Conservation (phyloP, 2,888 invertebrate genomes). For the Leptarthrus brevirostris region DNA sequence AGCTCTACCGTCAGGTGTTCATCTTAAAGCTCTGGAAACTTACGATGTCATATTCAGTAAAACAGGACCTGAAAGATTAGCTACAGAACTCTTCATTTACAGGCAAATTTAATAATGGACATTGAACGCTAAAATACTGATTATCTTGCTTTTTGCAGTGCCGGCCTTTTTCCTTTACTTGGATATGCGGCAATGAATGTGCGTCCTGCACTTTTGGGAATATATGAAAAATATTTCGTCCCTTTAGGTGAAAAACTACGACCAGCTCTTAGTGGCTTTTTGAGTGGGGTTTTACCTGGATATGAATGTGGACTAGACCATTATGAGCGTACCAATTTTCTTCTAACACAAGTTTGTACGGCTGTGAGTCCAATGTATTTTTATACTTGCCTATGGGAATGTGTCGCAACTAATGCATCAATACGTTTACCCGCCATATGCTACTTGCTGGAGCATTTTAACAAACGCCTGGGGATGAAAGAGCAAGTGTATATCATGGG, state of each 20-base stretch:
- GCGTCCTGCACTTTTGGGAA: constrained; percentile 80
- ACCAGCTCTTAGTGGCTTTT: constrained; percentile 86
- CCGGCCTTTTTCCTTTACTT: constrained; percentile 88
- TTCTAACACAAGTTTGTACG: constrained; percentile 71
- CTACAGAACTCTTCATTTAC: constrained; percentile 86
- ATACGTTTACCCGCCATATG: constrained; percentile 85
- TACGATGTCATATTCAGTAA: constrained; percentile 91
- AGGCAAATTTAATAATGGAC: constrained; percentile 69
- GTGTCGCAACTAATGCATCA: constrained; percentile 82
- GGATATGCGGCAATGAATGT: constrained; percentile 92
- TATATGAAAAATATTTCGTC: constrained; percentile 90
- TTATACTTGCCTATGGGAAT: constrained; percentile 90
- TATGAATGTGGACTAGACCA: constrained; percentile 87
- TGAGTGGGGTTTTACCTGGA: constrained; percentile 88
- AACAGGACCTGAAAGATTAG: constrained; percentile 83
- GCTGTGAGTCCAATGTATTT: constrained; percentile 83
- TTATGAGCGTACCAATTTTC: constrained; percentile 74
- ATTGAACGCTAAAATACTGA: too few relatives aligned
- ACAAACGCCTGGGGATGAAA: constrained; percentile 80
- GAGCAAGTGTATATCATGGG: constrained; percentile 87
- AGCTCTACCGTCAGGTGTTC: constrained; percentile 89
- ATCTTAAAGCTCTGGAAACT: constrained; percentile 89
- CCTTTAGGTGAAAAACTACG: constrained; percentile 76
- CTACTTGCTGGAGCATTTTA: constrained; percentile 83
- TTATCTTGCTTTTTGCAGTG: constrained; percentile 60